Percentiles rank a stretch among this genome's conserved stretches.
These are phyloP conservation scores for Drosophila melanosoma DNA, from an alignment of 2,888 invertebrate species.

Conservation along the genomic window DNA sequence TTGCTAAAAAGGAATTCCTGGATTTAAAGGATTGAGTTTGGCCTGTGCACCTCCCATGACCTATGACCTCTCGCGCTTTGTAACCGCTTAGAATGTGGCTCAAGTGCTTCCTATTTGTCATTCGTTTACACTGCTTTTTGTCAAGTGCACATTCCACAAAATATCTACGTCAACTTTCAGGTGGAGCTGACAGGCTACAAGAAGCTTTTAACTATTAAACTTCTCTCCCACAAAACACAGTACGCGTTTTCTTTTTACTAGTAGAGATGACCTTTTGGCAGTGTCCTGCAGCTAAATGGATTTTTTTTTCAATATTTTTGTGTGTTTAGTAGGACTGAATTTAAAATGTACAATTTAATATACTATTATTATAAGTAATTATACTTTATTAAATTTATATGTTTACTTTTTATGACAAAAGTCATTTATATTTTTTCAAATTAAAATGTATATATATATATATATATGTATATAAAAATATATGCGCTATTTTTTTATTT, in stretches of 20 bases:
- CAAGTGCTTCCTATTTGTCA: conserved; percentile 1
- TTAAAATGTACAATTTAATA: not conserved
- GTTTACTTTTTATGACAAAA: not conserved
- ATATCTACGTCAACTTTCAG: conserved; percentile 30
- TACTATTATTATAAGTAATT: too few relatives aligned
- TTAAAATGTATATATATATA: too few relatives aligned
- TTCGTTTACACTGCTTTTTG: conserved; percentile 28
- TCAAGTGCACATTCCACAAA: conserved; percentile 24
- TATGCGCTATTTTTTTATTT: not conserved
- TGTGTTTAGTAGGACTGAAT: not conserved
- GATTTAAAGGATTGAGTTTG: not conserved
- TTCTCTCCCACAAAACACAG: not conserved
- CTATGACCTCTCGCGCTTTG: not conserved
- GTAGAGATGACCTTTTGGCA: not conserved
- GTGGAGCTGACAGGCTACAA: conserved; percentile 24
- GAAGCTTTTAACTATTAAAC: conserved; percentile 14
- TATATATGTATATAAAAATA: too few relatives aligned
- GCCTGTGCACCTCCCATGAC: not conserved
- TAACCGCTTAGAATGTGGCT: conserved; percentile 1
- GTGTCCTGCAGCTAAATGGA: conserved; percentile 1
- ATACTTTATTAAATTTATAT: too few relatives aligned
- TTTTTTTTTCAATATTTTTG: not conserved
- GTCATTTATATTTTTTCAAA: not conserved
- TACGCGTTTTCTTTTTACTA: not conserved
- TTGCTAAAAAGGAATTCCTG: not conserved